Evolutionary conservation across 2,113 vertebrate genomes (phyloP), one percentile per base, ranked within the genome.

Genomic region (Pontoporia blainvillei): DNA sequence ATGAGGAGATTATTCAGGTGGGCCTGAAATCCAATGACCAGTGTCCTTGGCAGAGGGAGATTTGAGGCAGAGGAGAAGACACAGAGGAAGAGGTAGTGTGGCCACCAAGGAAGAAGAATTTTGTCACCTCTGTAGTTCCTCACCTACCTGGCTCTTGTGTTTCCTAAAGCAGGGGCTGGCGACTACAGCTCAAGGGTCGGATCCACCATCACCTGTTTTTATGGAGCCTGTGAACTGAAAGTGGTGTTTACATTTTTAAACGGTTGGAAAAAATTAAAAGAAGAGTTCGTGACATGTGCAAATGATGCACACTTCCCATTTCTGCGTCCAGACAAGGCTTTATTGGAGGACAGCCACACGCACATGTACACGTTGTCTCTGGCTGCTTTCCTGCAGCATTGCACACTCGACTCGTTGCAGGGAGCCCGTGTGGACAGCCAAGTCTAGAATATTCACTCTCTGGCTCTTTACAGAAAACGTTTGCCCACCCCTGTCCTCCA

Each of bases 341-440:
- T 27, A 67, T 31, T 12, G 25, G 46, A 31, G 27, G 6, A 10
- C 12, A 21, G 3, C 39, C 8, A 13, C 15, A 21, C 1, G 17
- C 72, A 46, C 15, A 1, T 5, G 72, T 5, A 10, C 41, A 18
- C 14, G 10, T 17, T n/a, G 5, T 21, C 7, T 23, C 6, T 0
- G 25, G 71, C 41, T 6, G 18, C 20, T 86, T 75, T 62, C 57
- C 41, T 5, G 41, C 23, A 6, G 3, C 12, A 17, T 17, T 66
- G 15, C 27, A 27, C 61, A 59, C 23, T 1, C 49, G 59, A 31
- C 25, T 15, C 14, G 2, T 29, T 59, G 67, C n/a, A 36, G 8
- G 34, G 8, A 39, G 46, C 29, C 59, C 1, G 0, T 7, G 7
- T 1, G 44, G 44, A 29, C 1, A 0, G 66, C 49, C 29, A 4